phyloP scores from a whole-genome alignment of 2,113 vertebrate genomes.

The Chascanopsetta lugubris region DNA sequence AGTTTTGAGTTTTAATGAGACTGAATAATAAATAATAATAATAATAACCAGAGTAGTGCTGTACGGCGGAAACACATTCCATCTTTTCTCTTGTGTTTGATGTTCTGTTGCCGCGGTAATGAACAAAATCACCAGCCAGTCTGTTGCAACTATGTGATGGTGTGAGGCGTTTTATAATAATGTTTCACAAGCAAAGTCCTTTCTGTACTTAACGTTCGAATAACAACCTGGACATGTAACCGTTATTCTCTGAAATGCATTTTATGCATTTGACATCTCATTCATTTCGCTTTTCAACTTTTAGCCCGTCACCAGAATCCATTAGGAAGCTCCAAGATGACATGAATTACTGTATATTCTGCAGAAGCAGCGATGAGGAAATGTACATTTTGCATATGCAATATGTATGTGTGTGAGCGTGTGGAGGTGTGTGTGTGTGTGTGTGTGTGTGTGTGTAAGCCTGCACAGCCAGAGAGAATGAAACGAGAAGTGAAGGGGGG shows the following conservation, averaged over 20 bases:
- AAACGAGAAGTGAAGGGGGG: conserved; percentile 41
- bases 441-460: conserved; percentile 2
- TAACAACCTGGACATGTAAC: conserved; percentile 71
- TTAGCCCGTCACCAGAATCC: conserved; percentile 88
- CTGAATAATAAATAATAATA: neutral
- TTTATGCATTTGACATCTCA: conserved; percentile 51
- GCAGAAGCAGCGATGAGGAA: conserved; percentile 86
- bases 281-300: conserved; percentile 83
- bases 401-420: conserved; percentile 45
- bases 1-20: conserved; percentile 4
- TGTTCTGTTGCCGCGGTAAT: conserved; percentile 12
- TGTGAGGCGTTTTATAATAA: conserved; percentile 21
- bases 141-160: conserved; percentile 7
- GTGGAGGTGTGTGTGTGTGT: too few relatives aligned
- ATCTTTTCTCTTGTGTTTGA: conserved; percentile 1
- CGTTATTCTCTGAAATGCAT: conserved; percentile 61
- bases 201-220: conserved; percentile 65
- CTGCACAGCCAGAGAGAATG: conserved; percentile 54
- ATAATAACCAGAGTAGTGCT: neutral
- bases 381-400: conserved; percentile 90
- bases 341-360: conserved; percentile 80
- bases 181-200: conserved; percentile 23
- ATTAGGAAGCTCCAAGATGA: conserved; percentile 88
- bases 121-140: conserved; percentile 25
- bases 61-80: neutral